phyloP scores from a whole-genome alignment of 2,888 invertebrate genomes.

The Cerastoderma edule region DNA sequence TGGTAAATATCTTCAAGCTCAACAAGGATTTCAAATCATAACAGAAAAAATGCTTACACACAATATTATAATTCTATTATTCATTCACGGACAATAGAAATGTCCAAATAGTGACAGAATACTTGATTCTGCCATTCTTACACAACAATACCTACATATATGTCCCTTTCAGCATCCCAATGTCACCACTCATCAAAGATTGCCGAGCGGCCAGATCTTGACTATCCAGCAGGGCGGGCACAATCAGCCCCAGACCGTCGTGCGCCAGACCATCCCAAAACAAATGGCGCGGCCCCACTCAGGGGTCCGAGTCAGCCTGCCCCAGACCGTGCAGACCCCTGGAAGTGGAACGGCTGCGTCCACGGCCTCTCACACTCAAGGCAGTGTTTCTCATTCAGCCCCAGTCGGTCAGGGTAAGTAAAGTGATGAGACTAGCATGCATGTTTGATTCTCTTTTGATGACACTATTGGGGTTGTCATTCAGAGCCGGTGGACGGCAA shows the following conservation, averaged over 20 bases:
- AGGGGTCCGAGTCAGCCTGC: slow-evolving; percentile 49
- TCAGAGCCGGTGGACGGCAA: too few relatives aligned
- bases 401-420: slow-evolving; percentile 36
- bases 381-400: slow-evolving; percentile 34
- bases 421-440: too few relatives aligned
- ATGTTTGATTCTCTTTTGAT: too few relatives aligned
- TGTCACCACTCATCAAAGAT: slow-evolving; percentile 38
- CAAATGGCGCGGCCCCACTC: slow-evolving; percentile 59
- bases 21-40: too few relatives aligned
- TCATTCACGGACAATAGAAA: too few relatives aligned
- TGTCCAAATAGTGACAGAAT: too few relatives aligned
- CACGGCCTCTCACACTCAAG: slow-evolving; percentile 44
- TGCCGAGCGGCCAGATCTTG: slow-evolving; percentile 68
- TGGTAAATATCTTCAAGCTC: too few relatives aligned
- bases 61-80: too few relatives aligned
- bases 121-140: too few relatives aligned
- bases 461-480: too few relatives aligned
- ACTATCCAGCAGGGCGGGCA: slow-evolving; percentile 70
- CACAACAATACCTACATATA: neutral
- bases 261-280: slow-evolving; percentile 65
- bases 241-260: slow-evolving; percentile 59
- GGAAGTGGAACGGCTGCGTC: slow-evolving; percentile 42
- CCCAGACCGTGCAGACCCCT: slow-evolving; percentile 49
- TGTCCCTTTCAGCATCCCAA: slow-evolving; percentile 40
- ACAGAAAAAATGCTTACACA: too few relatives aligned